phyloP scores from a whole-genome alignment of 2,888 invertebrate genomes.

The Thecocarcelia acutangulata region DNA sequence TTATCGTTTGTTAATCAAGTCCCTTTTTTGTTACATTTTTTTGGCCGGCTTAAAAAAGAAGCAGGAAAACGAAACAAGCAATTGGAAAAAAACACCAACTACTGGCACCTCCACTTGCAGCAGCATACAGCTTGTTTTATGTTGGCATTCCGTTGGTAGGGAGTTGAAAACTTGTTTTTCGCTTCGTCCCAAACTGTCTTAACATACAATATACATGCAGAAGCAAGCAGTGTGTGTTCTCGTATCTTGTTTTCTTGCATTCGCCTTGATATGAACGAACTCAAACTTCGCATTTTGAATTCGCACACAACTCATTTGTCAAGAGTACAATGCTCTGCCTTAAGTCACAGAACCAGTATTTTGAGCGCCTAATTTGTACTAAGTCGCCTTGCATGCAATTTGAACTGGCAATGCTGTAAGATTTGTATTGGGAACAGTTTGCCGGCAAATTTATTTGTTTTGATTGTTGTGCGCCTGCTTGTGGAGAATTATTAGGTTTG shows the following conservation, averaged over 20 bases:
- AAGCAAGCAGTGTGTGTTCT: slow-evolving; percentile 3
- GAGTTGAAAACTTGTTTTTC: slow-evolving; percentile 63
- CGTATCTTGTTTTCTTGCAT: slow-evolving; percentile 56
- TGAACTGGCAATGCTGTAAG: slow-evolving; percentile 51
- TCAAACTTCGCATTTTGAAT: slow-evolving; percentile 26
- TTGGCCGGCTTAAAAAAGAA: slow-evolving; percentile 41
- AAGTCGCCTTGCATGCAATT: neutral
- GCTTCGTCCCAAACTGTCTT: slow-evolving; percentile 34
- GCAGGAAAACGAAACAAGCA: slow-evolving; percentile 31
- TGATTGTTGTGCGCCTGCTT: slow-evolving; percentile 67
- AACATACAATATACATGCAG: neutral
- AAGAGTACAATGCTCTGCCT: slow-evolving; percentile 56
- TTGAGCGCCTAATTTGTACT: slow-evolving; percentile 50
- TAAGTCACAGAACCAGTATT: slow-evolving; percentile 52
- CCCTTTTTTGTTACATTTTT: slow-evolving; percentile 51
- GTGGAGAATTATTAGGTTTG: neutral
- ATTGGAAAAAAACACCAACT: neutral
- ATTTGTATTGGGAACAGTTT: slow-evolving; percentile 65
- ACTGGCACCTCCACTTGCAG: slow-evolving; percentile 57
- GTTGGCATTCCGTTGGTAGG: slow-evolving; percentile 48
- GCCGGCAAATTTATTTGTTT: slow-evolving; percentile 69
- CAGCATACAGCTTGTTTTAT: slow-evolving; percentile 39
- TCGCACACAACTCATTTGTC: slow-evolving; percentile 22
- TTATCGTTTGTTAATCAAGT: slow-evolving; percentile 67
- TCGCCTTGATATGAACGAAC: slow-evolving; percentile 47